These are phyloP conservation scores for Andrena haemorrhoa DNA, from an alignment of 2,888 invertebrate genomes.

Conservation along the genomic window DNA sequence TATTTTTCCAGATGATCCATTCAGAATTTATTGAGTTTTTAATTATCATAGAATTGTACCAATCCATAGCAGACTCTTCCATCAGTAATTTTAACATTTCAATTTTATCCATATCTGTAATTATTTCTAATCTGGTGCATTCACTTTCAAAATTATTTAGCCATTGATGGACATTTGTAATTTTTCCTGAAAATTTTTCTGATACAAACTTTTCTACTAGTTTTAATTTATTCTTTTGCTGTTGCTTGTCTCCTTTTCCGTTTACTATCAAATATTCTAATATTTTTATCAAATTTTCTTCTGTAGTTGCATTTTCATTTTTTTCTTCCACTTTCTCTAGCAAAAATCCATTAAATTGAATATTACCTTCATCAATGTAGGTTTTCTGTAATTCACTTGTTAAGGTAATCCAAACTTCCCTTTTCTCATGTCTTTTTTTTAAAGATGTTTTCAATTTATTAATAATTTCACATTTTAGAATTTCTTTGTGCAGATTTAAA, in stretches of 20 bases:
- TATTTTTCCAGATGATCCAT: no score
- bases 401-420: slow-evolving; percentile 31
- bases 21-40: no score
- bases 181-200: no score
- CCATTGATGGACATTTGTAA: no score
- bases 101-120: no score
- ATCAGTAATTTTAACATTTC: no score
- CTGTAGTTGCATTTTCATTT: not conserved
- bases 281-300: slow-evolving; percentile 20
- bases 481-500: slow-evolving; percentile 35
- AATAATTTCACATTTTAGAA: slow-evolving; percentile 51
- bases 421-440: slow-evolving; percentile 22
- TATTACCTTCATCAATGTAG: slow-evolving; percentile 35
- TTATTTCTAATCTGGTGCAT: no score
- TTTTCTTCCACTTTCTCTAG: slow-evolving; percentile 3
- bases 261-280: not conserved
- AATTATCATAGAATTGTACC: no score
- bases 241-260: slow-evolving; percentile 11
- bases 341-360: slow-evolving; percentile 32
- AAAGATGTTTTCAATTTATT: slow-evolving; percentile 44
- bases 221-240: no score
- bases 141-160: no score
- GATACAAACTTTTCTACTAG: slow-evolving; percentile 18
- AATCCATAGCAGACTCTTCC: no score
- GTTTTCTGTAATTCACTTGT: slow-evolving; percentile 19